Base-by-base conservation (phyloP, 2,888 invertebrate genomes). In the Euclidia mi region DNA sequence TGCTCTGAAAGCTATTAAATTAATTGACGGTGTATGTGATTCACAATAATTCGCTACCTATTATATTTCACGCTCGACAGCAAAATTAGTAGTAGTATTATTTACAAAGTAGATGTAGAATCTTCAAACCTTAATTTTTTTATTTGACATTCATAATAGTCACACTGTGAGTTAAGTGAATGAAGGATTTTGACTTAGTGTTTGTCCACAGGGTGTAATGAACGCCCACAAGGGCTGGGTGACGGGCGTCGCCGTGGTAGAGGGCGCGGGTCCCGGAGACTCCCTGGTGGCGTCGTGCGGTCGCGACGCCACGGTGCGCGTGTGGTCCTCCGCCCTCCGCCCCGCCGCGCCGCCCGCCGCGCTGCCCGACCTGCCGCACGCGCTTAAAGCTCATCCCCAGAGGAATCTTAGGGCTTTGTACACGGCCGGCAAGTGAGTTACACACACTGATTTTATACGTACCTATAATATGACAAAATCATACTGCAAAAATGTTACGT, bases 181-280 rank as follows among this genome's bases (percentile, higher is more conserved):
- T 25, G 1, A 17, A 17, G 3, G 10, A 7, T 2, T 18, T n/a
- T 1, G 3, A 25, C 1, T 25, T 3, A 0, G 20, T 25, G 6
- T 0, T n/a, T 25, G 20, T 25, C 20, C 4, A 1, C 77, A 93
- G 92, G 89, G 91, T 64, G 94, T 97, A 62, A 97, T 97, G 90
- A 96, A 97, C 88, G 98, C 98, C 43, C 98, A 98, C 94, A 97
- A 97, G 85, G 97, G 98, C 79, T 98, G 98, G 98, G 96, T 98
- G 73, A 96, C 97, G 69, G 97, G 97, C 51, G 94, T 98, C 85
- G 95, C 85, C 71, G 59, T 67, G 31, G 60, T 85, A 46, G 81
- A 71, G 6, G 81, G 74, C 7, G 64, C 58, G 88, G 81, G 48
- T 0, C 46, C 31, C 9, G 81, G n/a, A 12, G 61, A 48, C 88